These are phyloP conservation scores for Spheniscus mendiculus DNA, from an alignment of 2,113 vertebrate species.

Conservation along the genomic window DNA sequence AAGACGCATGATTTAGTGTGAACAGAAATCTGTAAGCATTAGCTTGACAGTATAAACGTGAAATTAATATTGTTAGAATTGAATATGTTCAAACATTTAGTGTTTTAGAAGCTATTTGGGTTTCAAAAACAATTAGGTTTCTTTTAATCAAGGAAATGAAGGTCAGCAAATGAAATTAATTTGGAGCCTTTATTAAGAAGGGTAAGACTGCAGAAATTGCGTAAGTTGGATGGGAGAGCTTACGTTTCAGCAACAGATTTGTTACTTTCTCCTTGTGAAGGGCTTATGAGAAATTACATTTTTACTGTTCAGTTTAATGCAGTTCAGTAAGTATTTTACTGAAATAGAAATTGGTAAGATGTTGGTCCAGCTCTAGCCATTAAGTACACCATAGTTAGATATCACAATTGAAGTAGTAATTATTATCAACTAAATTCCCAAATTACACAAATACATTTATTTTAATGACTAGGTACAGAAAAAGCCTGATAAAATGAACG, in stretches of 20 bases:
- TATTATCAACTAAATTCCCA: not conserved
- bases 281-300: not conserved
- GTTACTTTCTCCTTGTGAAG: not conserved
- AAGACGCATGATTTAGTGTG: not conserved
- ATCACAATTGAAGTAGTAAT: not conserved
- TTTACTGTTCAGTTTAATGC: not conserved
- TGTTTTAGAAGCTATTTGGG: not conserved
- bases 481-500: slow-evolving; percentile 72
- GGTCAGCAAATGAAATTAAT: not conserved
- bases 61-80: not conserved
- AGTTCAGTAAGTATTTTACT: not conserved
- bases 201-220: not conserved
- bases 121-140: not conserved
- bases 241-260: not conserved
- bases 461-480: slow-evolving; percentile 75
- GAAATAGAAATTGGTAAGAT: not conserved
- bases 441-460: not conserved
- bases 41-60: not conserved
- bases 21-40: not conserved
- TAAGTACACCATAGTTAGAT: not conserved
- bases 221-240: not conserved
- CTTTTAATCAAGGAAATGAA: slow-evolving; percentile 4
- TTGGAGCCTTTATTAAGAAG: not conserved
- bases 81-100: not conserved
- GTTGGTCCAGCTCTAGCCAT: not conserved